Conservation (phyloP, 2,888 invertebrate genomes). For the Limnephilus rhombicus region DNA sequence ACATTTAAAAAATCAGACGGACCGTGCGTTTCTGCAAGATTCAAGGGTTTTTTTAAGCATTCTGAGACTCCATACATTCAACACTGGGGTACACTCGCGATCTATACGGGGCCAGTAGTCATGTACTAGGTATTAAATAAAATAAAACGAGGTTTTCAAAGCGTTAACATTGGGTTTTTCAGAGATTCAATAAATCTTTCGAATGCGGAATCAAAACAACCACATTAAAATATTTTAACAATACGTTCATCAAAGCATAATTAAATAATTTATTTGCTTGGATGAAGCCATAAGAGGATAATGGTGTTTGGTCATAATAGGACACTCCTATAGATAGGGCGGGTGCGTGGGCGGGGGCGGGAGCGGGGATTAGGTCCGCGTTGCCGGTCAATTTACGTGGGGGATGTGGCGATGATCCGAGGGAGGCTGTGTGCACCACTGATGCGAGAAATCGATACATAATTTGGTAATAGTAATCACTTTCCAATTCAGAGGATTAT, state of each 20-base stretch:
- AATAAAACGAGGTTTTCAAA: no score
- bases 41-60: no score
- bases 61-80: no score
- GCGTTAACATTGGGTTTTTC: background rate
- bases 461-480: background rate
- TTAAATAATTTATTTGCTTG: background rate
- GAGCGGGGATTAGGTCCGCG: background rate
- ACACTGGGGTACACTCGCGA: no score
- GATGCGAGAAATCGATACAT: constrained; percentile 42
- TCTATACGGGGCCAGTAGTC: no score
- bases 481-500: background rate
- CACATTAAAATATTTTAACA: background rate
- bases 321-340: background rate
- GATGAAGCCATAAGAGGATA: background rate
- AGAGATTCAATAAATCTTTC: background rate
- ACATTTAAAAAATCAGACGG: no score
- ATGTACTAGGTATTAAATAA: no score
- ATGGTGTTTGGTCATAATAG: background rate
- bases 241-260: background rate
- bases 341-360: background rate
- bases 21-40: no score
- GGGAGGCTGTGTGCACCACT: background rate
- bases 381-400: constrained; percentile 25
- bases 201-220: background rate
- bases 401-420: background rate